These are phyloP conservation scores for Dissostichus mawsoni DNA, from an alignment of 2,113 vertebrate species.

Conservation along the genomic window DNA sequence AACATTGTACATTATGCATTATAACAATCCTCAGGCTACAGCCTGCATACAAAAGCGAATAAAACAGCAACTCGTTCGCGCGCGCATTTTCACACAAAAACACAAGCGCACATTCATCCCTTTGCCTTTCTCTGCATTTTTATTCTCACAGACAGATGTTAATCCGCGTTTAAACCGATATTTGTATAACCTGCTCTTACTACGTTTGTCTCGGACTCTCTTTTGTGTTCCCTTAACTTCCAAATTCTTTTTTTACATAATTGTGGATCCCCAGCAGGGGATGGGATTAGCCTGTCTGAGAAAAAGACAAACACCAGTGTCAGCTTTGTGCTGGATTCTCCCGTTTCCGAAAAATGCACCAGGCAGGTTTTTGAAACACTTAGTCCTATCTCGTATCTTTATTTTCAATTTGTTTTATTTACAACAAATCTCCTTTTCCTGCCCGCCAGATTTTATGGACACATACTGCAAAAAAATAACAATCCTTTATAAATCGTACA, in stretches of 20 bases:
- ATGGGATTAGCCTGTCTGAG: neutral
- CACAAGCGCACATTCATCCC: neutral
- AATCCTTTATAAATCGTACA: neutral
- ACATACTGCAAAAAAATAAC: neutral
- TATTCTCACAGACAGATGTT: conserved; percentile 33
- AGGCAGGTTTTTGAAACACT: neutral
- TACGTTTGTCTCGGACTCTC: neutral
- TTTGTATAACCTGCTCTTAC: conserved; percentile 56
- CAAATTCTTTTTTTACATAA: neutral
- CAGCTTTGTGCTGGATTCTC: conserved; percentile 2
- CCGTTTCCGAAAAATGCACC: neutral
- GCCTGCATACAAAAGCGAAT: neutral
- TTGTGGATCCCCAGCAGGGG: neutral
- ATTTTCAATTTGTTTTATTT: neutral
- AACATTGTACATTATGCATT: neutral
- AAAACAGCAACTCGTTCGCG: neutral
- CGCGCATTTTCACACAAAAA: neutral
- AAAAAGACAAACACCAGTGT: conserved; percentile 5
- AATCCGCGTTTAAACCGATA: conserved; percentile 51
- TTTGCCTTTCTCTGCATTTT: conserved; percentile 41
- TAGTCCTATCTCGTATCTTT: neutral
- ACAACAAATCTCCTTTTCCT: neutral
- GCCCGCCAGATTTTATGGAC: no score
- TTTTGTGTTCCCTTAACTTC: conserved; percentile 9
- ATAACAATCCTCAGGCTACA: neutral